Percentiles rank a stretch among this genome's conserved stretches.
Conservation (phyloP, 1,140 invertebrate species). For the Eciton burchellii region DNA sequence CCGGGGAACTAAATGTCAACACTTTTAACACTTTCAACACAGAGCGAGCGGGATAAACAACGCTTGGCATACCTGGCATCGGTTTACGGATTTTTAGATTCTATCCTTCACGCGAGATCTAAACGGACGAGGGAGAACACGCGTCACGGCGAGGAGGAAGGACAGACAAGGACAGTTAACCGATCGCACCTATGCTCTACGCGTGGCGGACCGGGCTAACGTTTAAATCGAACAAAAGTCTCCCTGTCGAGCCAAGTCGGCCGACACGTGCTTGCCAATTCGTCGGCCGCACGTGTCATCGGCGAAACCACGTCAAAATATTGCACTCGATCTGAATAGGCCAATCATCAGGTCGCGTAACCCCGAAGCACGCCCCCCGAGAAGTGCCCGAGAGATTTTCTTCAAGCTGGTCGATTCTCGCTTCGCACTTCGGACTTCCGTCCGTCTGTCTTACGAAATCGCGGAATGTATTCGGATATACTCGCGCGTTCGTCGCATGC, state of each 20-base stretch:
- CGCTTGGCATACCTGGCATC: too few species aligned
- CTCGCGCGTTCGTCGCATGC: too few species aligned
- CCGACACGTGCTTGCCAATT: slow-evolving; percentile 79
- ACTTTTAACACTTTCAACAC: too few species aligned
- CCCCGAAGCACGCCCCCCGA: slow-evolving; percentile 63
- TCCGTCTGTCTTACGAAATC: neutral
- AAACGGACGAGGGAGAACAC: slow-evolving; percentile 28
- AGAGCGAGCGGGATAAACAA: too few species aligned
- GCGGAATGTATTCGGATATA: too few species aligned
- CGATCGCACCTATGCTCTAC: slow-evolving; percentile 40
- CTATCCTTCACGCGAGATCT: too few species aligned
- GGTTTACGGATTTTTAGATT: too few species aligned
- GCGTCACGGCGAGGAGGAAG: neutral
- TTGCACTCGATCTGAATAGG: slow-evolving; percentile 80
- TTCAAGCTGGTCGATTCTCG: slow-evolving; percentile 32
- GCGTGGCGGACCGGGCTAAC: slow-evolving; percentile 45
- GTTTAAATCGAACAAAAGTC: slow-evolving; percentile 72
- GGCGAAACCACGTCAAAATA: slow-evolving; percentile 84
- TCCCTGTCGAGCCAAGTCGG: slow-evolving; percentile 63
- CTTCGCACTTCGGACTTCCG: neutral
- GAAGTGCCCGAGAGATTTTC: slow-evolving; percentile 28
- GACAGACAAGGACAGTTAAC: slow-evolving; percentile 20
- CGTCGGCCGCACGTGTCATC: slow-evolving; percentile 79
- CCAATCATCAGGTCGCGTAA: slow-evolving; percentile 74
- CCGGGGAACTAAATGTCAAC: too few species aligned